phyloP scores from a whole-genome alignment of 1,140 invertebrate genomes.

The Andrena cerasifolii region DNA sequence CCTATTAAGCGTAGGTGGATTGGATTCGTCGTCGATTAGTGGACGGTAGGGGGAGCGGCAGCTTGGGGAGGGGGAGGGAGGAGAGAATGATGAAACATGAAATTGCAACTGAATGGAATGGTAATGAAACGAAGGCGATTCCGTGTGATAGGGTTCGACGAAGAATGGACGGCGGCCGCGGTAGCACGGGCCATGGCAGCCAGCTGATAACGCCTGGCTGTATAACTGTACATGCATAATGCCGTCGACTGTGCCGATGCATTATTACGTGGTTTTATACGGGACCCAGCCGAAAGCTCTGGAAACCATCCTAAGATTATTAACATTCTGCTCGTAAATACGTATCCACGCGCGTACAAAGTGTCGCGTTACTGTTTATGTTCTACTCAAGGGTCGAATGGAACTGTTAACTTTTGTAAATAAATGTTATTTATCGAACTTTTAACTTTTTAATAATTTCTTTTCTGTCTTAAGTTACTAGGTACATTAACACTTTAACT shows the following conservation, averaged over 20 bases:
- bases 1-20: conserved; percentile 53
- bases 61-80: neutral
- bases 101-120: conserved; percentile 65
- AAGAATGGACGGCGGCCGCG: conserved; percentile 29
- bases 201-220: conserved; percentile 40
- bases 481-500: too few species aligned
- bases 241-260: neutral
- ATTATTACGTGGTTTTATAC: neutral
- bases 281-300: too few species aligned
- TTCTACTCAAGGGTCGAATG: too few species aligned
- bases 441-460: too few species aligned
- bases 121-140: conserved; percentile 67
- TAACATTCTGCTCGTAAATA: too few species aligned
- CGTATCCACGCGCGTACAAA: conserved; percentile 24
- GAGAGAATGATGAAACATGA: conserved; percentile 59
- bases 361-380: too few species aligned
- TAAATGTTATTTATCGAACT: too few species aligned
- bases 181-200: conserved; percentile 20
- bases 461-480: too few species aligned
- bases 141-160: conserved; percentile 37
- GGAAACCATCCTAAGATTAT: too few species aligned
- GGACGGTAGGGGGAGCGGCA: neutral
- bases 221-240: conserved; percentile 35
- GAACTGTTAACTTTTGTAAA: too few species aligned
- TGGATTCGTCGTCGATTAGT: conserved; percentile 43